Conservation (phyloP, 64 coral and sea anemone species). For the Stichodactyla mertensii region DNA sequence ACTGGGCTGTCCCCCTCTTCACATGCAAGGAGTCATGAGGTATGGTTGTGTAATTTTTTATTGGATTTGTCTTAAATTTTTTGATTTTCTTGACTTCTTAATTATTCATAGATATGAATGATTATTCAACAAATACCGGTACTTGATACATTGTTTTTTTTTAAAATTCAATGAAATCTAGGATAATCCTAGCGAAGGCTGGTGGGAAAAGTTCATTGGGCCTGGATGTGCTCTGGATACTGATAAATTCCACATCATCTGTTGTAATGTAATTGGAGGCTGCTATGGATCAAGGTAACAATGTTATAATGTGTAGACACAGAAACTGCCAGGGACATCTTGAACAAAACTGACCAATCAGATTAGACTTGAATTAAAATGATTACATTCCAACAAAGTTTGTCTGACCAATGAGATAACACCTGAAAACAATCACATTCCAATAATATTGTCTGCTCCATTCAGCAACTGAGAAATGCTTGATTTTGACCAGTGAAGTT, state of each 20-base stretch:
- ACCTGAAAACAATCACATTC: no score
- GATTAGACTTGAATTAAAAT: no score
- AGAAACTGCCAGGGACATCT: not conserved
- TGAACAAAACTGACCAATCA: no score
- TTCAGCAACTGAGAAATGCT: no score
- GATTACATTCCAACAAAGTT: no score
- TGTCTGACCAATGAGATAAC: no score
- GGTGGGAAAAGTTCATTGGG: slow-evolving; percentile 93
- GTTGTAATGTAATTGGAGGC: slow-evolving; percentile 27
- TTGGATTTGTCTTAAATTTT: not conserved
- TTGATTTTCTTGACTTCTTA: no score
- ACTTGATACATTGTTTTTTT: no score
- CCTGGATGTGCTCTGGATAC: slow-evolving; percentile 79
- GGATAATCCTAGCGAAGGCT: slow-evolving; percentile 82
- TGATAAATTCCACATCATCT: slow-evolving; percentile 21
- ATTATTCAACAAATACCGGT: no score
- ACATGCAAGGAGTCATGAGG: slow-evolving; percentile 87
- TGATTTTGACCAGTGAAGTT: no score
- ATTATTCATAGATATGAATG: no score
- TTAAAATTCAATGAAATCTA: not conserved
- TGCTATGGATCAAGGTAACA: slow-evolving; percentile 30
- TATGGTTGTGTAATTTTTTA: not conserved
- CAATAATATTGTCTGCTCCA: no score
- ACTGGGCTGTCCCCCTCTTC: slow-evolving; percentile 87
- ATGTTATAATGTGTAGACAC: not conserved